Base-by-base conservation (phyloP, 1,140 invertebrate genomes). In the Colletes gigas region DNA sequence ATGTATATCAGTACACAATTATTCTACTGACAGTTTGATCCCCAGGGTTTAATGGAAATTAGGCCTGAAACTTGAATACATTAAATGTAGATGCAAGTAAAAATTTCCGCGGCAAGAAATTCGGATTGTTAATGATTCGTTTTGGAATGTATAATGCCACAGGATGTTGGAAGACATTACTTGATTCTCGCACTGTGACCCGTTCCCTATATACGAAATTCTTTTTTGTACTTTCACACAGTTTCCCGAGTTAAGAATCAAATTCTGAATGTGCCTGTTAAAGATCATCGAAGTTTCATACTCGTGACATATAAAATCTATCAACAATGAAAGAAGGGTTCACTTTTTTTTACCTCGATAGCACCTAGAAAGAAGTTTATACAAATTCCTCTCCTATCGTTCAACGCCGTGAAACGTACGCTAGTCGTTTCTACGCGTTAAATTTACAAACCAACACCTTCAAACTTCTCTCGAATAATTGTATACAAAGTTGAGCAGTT, bases 401-500 rank as follows among this genome's bases (percentile, higher is more conserved):
- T 52, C 76, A 74, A 84, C 54, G 12, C 15, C 68, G 50, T 7
- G 62, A 67, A 67, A 70, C 72, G 21, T 9, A 14, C 30, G 50
- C n/a, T n/a, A 15, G 39, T 9, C 54, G 50, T 69, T 81, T 21
- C 54, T 75, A 82, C 15, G 5, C 59, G 85, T 60, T 86, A 74
- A 76, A 59, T 54, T 71, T 83, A 76, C 59, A 79, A 73, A 79
- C 65, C 69, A 52, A 55, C 62, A 78, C 62, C 8, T 75, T 62
- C 66, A 74, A 82, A 73, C 54, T 72, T 78, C 68, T 52, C 68
- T 67, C 69, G 76, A 83, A 83, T 66, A 85, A 82, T 82, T 86
- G 83, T 85, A 76, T 83, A 86, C 72, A 86, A 63, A 83, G 71
- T 85, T 86, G 85, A 86, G 85, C 84, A 85, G 62, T 78, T 78